Evolutionary conservation across 2,888 invertebrate genomes (phyloP), one percentile per base, ranked within the genome.

Genomic region (Hipparchia sbordonii): DNA sequence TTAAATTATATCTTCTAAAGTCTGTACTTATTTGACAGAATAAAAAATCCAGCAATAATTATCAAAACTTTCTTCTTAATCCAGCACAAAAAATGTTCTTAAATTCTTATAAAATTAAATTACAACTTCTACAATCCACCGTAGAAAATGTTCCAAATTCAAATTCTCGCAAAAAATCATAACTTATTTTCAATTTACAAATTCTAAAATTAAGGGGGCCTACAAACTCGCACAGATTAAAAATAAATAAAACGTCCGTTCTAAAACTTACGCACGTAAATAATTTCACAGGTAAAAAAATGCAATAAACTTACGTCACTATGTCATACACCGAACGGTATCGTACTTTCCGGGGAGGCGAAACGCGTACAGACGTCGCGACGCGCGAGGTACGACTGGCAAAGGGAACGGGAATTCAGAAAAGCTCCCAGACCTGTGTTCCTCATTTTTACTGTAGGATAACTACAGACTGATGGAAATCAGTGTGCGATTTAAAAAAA

Each of bases 351-450:
- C 67, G 69, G 66, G 63, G 74, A 77, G 74, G 65, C 75, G 73
- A 61, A 74, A 70, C 51, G 79, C 84, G 83, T 79, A 80, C 82
- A 78, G 78, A 79, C 81, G 76, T 72, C 77, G 74, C 79, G 78
- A 76, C 77, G 75, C 81, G 81, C 85, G 61, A 59, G 12, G 4
- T 70, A 51, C 67, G 70, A 74, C 74, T 74, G 67, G n/a, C 39
- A 10, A 13, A 13, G 52, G 71, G 66, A 66, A 71, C 46, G 39
- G 5, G 39, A 39, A 39, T 39, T 39, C 56, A 72, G 68, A 54
- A 70, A 82, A 82, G 84, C 80, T 81, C 79, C 82, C 79, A 78
- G 84, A 79, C 80, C 79, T 80, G 79, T 77, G 71, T 70, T 73
- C 67, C 74, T 61, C 67, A 39, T 63, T 72, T 72, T 70, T 51